Conservation (phyloP, 2,113 vertebrate genomes). For the Mastomys coucha region DNA sequence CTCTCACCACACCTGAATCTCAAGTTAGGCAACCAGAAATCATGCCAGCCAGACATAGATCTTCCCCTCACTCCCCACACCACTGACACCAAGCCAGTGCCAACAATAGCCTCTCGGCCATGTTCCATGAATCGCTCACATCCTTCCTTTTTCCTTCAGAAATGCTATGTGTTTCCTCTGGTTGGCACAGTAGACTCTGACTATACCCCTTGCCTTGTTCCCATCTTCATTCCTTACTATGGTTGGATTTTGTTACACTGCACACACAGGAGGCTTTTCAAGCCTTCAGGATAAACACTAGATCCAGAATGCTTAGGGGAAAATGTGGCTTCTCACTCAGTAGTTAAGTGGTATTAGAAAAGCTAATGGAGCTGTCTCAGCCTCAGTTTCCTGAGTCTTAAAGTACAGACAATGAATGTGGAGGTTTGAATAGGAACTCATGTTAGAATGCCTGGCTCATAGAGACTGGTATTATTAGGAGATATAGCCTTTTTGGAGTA, state of each 20-base stretch:
- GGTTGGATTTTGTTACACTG: neutral
- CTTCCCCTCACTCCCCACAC: neutral
- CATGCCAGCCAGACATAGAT: neutral
- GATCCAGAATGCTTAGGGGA: neutral
- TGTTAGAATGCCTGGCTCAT: no score
- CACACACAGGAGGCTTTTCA: neutral
- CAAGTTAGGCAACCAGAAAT: neutral
- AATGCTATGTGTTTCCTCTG: fast-evolving
- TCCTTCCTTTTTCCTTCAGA: neutral
- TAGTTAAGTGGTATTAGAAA: neutral
- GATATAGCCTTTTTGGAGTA: no score
- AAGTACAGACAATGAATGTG: neutral
- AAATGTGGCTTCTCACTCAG: neutral
- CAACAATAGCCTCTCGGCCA: neutral
- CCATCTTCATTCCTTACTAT: neutral
- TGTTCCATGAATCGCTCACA: neutral
- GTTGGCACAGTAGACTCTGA: neutral
- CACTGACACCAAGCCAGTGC: neutral
- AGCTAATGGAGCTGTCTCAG: neutral
- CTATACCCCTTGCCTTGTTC: neutral
- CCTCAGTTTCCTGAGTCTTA: neutral
- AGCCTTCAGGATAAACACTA: neutral
- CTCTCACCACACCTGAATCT: neutral
- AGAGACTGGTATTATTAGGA: no score
- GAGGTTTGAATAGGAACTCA: no score